Conservation (phyloP, 2,113 vertebrate genomes). For the Merops nubicus region DNA sequence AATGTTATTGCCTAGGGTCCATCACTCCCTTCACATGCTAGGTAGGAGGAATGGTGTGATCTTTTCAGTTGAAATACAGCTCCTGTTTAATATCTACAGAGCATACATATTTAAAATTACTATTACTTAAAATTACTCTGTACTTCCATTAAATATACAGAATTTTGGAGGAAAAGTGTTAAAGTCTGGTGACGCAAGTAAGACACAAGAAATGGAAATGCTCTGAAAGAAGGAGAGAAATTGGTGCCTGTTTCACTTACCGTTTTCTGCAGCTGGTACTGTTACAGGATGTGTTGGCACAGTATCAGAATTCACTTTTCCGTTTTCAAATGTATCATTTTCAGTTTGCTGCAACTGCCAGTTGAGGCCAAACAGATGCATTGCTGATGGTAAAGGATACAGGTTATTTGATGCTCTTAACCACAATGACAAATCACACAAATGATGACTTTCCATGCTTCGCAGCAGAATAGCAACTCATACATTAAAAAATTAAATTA, state of each 20-base stretch:
- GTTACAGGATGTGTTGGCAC: constrained; percentile 88
- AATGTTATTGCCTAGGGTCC: background rate
- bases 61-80: background rate
- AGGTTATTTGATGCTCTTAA: constrained; percentile 41
- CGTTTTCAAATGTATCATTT: constrained; percentile 94
- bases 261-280: constrained; percentile 87
- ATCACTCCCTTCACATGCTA: background rate
- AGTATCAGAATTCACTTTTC: constrained; percentile 87
- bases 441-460: background rate
- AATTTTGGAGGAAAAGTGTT: background rate
- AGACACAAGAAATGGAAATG: background rate
- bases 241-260: constrained; percentile 74
- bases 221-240: background rate
- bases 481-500: constrained; percentile 40
- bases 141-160: background rate
- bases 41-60: background rate
- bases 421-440: background rate
- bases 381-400: constrained; percentile 83
- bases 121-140: background rate
- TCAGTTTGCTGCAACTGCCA: constrained; percentile 96
- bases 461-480: background rate
- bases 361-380: constrained; percentile 97
- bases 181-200: background rate
- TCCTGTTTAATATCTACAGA: background rate
- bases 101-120: background rate